A percentile compares a stretch with the other conserved stretches of the same genome.
These are phyloP conservation scores for Cyanoramphus novaezelandiae DNA, from an alignment of 2,113 vertebrate species.

Conservation along the genomic window DNA sequence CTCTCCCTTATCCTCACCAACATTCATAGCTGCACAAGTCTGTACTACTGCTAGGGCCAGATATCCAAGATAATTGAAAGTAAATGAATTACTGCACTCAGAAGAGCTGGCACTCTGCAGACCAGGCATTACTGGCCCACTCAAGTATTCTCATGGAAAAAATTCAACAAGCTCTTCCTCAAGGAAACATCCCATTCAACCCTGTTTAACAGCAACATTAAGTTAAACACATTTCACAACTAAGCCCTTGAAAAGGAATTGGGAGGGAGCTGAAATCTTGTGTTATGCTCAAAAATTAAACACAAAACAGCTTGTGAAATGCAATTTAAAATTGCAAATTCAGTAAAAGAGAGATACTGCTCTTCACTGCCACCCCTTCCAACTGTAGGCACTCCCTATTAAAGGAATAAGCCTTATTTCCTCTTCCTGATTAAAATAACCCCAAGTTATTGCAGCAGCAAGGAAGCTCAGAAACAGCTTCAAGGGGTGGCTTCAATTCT, in stretches of 20 bases:
- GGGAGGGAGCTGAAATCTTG: background rate
- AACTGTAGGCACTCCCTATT: background rate
- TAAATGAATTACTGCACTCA: background rate
- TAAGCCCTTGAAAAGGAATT: background rate
- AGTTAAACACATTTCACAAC: background rate
- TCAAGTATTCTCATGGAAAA: background rate
- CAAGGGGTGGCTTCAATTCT: background rate
- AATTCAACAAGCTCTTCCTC: background rate
- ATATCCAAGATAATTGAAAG: background rate
- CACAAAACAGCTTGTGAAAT: background rate
- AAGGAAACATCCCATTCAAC: background rate
- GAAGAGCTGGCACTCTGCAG: background rate
- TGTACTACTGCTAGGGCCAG: background rate
- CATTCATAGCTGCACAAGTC: background rate
- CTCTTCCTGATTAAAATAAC: background rate
- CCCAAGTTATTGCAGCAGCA: background rate
- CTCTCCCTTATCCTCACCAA: background rate
- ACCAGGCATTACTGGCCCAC: background rate
- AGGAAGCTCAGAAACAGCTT: background rate
- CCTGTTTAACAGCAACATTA: background rate
- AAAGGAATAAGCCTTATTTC: background rate
- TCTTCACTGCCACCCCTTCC: background rate
- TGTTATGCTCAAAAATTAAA: background rate
- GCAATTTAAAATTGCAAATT: background rate
- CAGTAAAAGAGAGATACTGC: background rate